Evolutionary conservation across 2,888 invertebrate genomes (phyloP), one percentile per base, ranked within the genome.

Genomic region (Sipha maydis): DNA sequence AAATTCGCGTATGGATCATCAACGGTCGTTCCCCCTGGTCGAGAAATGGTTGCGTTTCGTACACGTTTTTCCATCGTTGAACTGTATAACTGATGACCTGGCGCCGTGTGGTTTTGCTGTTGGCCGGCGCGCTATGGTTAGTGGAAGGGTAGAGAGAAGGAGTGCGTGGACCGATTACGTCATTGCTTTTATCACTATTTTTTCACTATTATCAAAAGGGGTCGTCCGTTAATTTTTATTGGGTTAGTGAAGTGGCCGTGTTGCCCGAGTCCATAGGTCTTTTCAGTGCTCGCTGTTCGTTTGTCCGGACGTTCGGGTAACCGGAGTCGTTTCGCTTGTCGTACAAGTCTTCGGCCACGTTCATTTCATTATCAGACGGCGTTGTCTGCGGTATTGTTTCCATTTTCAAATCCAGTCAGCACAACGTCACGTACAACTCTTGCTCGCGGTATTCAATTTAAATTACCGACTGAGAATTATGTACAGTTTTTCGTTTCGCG

Each of bases 181-280:
- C 88, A 80, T 82, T 28, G 69, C 41, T 88, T 48, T 69, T 88
- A 88, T 88, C 88, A 88, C 31, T n/a, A 11, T 61, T 77, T 56
- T 56, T 56, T 19, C 5, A 5, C 14, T 21, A 34, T 75, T 88
- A 88, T 88, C 88, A 88, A 88, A 88, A 82, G 82, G 88, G 88
- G 88, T 80, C 61, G 88, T 80, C 88, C 88, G 88, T 88, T 88
- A 88, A 86, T 86, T 86, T 79, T 79, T 73, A 28, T 28, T 5
- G 28, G 84, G 41, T 85, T 67, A 61, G 41, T 67, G 77, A 38
- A 67, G 48, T 71, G 25, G 54, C 48, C 34, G 61, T 84, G 69
- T 69, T 21, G 31, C 67, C n/a, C 28, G 25, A 14, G 28, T 31
- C 38, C 48, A n/a, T 69, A 4, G 48, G 67, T 77, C 67, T 77